Base-by-base conservation (phyloP, 2,797 vertebrate genomes). In the Perdix hodgsoniae region DNA sequence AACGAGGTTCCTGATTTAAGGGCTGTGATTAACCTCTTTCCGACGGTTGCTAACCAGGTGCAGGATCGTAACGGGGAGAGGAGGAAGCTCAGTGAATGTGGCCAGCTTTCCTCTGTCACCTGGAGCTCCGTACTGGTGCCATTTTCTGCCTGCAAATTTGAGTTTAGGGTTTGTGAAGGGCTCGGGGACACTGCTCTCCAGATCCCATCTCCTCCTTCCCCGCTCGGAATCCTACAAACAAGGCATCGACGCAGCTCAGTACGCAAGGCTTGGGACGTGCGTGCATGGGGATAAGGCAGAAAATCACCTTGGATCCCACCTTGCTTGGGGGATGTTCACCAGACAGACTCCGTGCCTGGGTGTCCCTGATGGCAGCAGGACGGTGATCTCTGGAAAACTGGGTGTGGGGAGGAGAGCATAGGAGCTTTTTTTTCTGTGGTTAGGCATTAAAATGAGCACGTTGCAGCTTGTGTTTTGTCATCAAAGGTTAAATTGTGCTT, bases 21-120 rank as follows among this genome's bases (percentile, higher is more conserved):
- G 94, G 71, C 95, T 95, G 87, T 92, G 89, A 96, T 96, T 96
- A 96, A 93, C 95, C 93, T 95, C 94, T 94, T 93, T 91, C 77
- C 57, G 56, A 73, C 87, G 91, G 92, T 95, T 93, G 92, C 94
- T 95, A 95, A 49, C 95, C 93, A 95, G 94, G 91, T 96, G 96
- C 94, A 91, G 89, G 69, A 66, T 86, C 63, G 66, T 67, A 60
- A 79, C 0, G n/a, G 94, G 91, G 73, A 83, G 91, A 89, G 85
- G 85, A 92, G 92, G 56, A 60, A 60, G 80, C 89, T 77, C 70
- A 2, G 70, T 81, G 91, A 27, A 83, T 86, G 52, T 79, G 89
- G 92, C 91, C 93, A 86, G 57, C 91, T 95, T 88, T 59, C 85
- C 74, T 79, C 80, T 0, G 1, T 96, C 96, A 96, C 95, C 94